phyloP scores from a whole-genome alignment of 2,113 vertebrate genomes.

The Hipposideros armiger region DNA sequence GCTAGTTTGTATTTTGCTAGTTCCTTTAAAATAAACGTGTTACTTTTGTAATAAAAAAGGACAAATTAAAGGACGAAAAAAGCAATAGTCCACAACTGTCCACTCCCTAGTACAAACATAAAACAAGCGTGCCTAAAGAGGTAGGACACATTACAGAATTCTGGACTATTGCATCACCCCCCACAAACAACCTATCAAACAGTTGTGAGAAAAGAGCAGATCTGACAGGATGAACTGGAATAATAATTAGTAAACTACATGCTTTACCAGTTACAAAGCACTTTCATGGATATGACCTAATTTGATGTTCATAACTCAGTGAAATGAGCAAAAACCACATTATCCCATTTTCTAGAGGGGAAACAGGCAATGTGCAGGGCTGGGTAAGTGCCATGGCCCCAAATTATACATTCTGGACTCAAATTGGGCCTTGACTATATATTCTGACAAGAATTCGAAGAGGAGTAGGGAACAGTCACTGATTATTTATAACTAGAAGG shows the following conservation, averaged over 20 bases:
- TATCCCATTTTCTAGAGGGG: neutral
- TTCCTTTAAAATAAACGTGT: neutral
- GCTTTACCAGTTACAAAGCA: constrained; percentile 19
- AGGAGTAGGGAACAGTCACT: neutral
- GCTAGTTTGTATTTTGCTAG: constrained; percentile 21
- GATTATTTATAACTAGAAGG: constrained; percentile 7
- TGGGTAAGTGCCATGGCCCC: neutral
- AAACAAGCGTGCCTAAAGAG: neutral
- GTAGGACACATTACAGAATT: neutral
- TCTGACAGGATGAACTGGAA: neutral
- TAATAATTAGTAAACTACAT: neutral
- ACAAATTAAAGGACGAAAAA: neutral
- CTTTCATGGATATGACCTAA: neutral
- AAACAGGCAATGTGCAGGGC: neutral
- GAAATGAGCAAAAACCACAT: neutral
- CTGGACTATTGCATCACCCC: neutral
- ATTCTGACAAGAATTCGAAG: constrained; percentile 20
- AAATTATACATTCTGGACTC: neutral
- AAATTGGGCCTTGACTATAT: neutral
- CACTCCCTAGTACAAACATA: neutral
- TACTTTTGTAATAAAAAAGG: constrained; percentile 36
- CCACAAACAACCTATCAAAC: neutral
- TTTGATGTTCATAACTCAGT: neutral
- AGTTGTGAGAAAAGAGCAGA: neutral
- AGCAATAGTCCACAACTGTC: neutral